phyloP scores from a whole-genome alignment of 2,888 invertebrate genomes.

The Lithophane socia region DNA sequence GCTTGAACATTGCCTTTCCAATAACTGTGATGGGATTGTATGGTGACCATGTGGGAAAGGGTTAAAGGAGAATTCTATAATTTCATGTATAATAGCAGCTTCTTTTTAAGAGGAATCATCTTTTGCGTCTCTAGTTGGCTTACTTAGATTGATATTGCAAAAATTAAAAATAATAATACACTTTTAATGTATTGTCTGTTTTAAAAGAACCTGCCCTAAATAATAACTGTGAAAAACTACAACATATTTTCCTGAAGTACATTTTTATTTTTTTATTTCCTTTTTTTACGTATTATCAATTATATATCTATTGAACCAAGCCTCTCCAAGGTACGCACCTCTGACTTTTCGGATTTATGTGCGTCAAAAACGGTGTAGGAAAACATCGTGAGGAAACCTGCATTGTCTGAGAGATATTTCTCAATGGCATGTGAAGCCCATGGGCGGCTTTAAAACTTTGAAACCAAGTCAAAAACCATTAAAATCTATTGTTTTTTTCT shows the following conservation, averaged over 20 bases:
- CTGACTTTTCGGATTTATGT: no score
- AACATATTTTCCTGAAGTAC: no score
- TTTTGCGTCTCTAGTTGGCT: neutral
- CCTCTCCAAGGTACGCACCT: no score
- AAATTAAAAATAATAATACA: neutral
- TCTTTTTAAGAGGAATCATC: neutral
- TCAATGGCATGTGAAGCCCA: no score
- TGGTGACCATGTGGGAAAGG: constrained; percentile 48
- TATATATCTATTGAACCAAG: no score
- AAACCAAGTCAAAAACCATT: no score
- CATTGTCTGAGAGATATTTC: no score
- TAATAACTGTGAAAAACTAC: neutral
- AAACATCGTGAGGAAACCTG: no score
- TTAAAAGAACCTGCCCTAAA: neutral
- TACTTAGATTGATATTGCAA: neutral
- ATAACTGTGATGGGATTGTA: constrained; percentile 62
- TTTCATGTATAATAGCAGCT: neutral
- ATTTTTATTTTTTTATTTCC: no score
- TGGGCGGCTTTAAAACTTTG: no score
- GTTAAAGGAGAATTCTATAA: neutral
- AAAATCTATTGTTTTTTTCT: neutral
- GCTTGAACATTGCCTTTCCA: constrained; percentile 66
- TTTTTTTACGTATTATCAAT: no score
- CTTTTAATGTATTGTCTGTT: neutral
- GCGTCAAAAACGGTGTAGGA: no score